Evolutionary conservation across 2,888 invertebrate species (phyloP), one percentile per base, ranked within the genome.

Genomic region (Cantharis lateralis): DNA sequence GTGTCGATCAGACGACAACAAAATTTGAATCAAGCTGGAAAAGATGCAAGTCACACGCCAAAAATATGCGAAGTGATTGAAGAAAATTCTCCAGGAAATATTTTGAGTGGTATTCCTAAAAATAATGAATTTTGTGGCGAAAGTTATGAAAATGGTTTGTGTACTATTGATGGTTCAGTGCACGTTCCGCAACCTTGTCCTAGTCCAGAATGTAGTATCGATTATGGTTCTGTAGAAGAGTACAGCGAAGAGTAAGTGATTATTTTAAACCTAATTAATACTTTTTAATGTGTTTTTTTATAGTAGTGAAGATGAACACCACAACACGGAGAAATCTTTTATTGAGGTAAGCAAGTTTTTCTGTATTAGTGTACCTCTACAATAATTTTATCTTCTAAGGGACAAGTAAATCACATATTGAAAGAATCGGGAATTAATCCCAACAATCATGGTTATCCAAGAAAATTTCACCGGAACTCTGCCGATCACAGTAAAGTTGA

Each of bases 371-470:
- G 7, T n/a, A n/a, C 5, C n/a, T n/a, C 48, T n/a, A 9, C n/a
- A 28, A 68, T 68, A 48, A 20, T 62, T 26, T 63, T 63, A 48
- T 74, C 77, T 77, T 32, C 28, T 70, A 78, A 88, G 88, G 89
- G 88, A 1, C 90, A 91, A 84, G 91, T 91, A 0, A 90, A 91
- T 84, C 89, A 90, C 81, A 89, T 91, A 78, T 84, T 91, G 70
- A 87, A 89, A 81, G 89, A 89, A 80, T 87, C 89, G 68, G 76
- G 72, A 70, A 76, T 78, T 63, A 64, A 71, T 68, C 66, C 71
- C 26, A 69, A 20, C 24, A 66, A 71, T 16, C 26, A 62, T 3
- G 66, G 26, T 68, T 48, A 48, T 48, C n/a, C 48, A 48, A 5
- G 48, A 48, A 48, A 48, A n/a, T 48, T 48, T 48, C 48, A n/a